Base-by-base conservation (phyloP, 2,888 invertebrate species). In the Hirtodrosophila duncani region DNA sequence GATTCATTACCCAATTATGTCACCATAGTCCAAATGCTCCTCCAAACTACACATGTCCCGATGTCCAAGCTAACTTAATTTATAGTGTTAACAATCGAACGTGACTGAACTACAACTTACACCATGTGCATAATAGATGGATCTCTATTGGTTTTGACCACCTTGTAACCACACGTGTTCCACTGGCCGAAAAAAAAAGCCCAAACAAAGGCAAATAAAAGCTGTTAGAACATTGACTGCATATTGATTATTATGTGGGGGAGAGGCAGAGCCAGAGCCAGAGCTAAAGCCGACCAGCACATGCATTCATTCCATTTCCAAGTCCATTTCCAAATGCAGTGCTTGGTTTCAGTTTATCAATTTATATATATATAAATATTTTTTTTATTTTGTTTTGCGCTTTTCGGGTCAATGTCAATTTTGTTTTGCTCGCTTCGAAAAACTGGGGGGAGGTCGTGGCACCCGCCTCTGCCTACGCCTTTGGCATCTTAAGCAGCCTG, bases 361-460 rank as follows among this genome's bases (percentile, higher is more conserved):
- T 27, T 1, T 27, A 27, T 11, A 27, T 27, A 27, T 3, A 11
- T 5, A 17, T 8, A 13, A 4, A 17, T 20, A 20, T n/a, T 34
- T 31, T 39, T 27, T 36, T 18, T n/a, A 26, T 27, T 33, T 8
- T 9, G 17, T 18, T 20, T 11, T 10, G n/a, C 16, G 6, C 21
- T 67, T 69, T 64, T 67, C 67, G 62, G 79, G 72, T 78, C 72
- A 72, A 74, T 72, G 79, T 74, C 72, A 72, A 64, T 48, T 37
- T 45, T 63, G 78, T 51, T 64, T 63, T 63, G 62, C 46, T 46
- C 23, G 3, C 21, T 9, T n/a, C n/a, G n/a, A n/a, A n/a, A n/a
- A n/a, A n/a, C n/a, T 5, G 29, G 21, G 18, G 26, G 16, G 43
- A 58, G 58, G 53, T 55, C 61, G 38, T 37, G 27, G 37, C 34